Percentiles rank a stretch among this genome's conserved stretches.
Conservation (phyloP, 2,888 invertebrate species). For the Drosophila neotestacea region DNA sequence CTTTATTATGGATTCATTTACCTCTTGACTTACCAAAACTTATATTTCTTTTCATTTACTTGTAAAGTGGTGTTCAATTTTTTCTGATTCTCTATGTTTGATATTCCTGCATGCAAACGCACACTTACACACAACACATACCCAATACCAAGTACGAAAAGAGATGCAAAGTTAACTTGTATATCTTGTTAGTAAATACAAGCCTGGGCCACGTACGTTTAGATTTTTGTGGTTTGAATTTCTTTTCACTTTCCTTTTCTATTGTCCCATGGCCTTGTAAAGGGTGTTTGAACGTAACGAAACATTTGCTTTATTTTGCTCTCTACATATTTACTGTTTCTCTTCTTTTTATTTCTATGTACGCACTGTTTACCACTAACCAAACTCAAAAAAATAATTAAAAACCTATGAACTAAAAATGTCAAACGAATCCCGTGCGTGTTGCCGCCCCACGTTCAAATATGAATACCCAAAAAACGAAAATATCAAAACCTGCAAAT, state of each 20-base stretch:
- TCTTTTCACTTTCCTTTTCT: conserved; percentile 13
- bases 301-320: conserved; percentile 69
- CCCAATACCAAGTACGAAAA: conserved; percentile 50
- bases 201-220: conserved; percentile 45
- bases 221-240: conserved; percentile 43
- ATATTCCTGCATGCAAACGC: conserved; percentile 49
- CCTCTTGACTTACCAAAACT: conserved; percentile 25
- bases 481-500: conserved; percentile 44
- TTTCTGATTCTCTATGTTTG: conserved; percentile 28
- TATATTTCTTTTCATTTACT: conserved; percentile 13
- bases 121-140: conserved; percentile 11
- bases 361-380: conserved; percentile 80
- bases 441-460: conserved; percentile 52
- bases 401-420: conserved; percentile 60
- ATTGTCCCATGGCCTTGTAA: conserved; percentile 28
- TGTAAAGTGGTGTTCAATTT: conserved; percentile 16
- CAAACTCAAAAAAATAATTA: conserved; percentile 55
- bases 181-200: conserved; percentile 19
- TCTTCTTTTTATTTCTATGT: conserved; percentile 82
- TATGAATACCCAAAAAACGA: conserved; percentile 40
- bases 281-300: conserved; percentile 27
- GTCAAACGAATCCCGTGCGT: conserved; percentile 58
- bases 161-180: conserved; percentile 12
- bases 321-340: conserved; percentile 77
- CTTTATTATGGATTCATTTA: conserved; percentile 11